A percentile compares a stretch with the other conserved stretches of the same genome.
phyloP scores from a whole-genome alignment of 2,113 vertebrate species.

The Vicugna pacos region DNA sequence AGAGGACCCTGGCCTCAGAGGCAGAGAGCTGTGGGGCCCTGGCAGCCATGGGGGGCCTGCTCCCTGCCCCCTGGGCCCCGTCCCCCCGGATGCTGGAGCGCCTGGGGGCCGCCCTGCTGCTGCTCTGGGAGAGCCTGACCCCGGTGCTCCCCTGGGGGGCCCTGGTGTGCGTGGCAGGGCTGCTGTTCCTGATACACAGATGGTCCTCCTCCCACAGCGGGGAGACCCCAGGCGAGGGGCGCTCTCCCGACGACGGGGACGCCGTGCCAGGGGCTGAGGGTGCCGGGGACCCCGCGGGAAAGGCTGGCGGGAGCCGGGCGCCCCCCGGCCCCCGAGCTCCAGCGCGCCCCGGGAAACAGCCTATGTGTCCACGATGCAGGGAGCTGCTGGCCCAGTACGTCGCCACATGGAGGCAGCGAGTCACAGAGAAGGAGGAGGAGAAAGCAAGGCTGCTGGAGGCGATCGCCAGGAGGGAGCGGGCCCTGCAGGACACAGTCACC shows the following conservation, averaged over 20 bases:
- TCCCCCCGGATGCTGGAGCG: not conserved
- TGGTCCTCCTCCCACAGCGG: not conserved
- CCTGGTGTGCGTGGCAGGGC: not conserved
- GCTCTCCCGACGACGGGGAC: not conserved
- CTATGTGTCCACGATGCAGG: too few relatives aligned
- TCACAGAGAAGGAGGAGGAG: not conserved
- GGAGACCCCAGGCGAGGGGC: not conserved
- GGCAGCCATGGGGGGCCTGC: not conserved
- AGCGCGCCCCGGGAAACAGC: accelerated
- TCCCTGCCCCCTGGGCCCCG: not conserved
- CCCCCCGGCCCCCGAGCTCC: not conserved
- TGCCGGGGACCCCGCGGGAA: not conserved
- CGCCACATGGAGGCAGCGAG: not conserved
- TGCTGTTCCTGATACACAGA: not conserved
- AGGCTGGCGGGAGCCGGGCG: not conserved
- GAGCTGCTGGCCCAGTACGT: not conserved
- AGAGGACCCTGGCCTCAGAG: not conserved
- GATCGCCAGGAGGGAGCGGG: not conserved
- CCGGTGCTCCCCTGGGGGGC: not conserved
- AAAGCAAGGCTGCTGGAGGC: not conserved
- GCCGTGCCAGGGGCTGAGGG: not conserved
- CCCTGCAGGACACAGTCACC: not conserved
- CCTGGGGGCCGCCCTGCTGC: not conserved
- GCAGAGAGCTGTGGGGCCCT: not conserved
- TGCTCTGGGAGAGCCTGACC: not conserved